Percentiles rank a stretch among this genome's conserved stretches.
phyloP scores from a whole-genome alignment of 2,113 vertebrate species.

The Bos indicus region DNA sequence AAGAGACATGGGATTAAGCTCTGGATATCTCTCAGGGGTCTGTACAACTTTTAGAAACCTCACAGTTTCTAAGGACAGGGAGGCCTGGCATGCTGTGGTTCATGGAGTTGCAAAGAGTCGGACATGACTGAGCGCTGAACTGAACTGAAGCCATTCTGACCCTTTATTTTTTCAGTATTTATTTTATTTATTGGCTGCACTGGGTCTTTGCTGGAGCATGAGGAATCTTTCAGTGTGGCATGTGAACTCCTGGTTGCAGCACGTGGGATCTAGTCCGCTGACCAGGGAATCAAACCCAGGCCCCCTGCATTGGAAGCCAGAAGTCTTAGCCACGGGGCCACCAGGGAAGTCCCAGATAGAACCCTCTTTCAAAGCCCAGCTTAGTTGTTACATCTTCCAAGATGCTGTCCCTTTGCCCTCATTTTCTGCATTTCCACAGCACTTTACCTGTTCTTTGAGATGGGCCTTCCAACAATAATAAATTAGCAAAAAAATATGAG shows the following conservation, averaged over 20 bases:
- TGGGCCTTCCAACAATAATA: background rate
- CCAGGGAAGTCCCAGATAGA: background rate
- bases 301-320: background rate
- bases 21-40: background rate
- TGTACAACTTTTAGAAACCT: background rate
- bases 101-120: background rate
- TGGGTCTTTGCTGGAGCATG: background rate
- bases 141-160: background rate
- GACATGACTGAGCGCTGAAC: background rate
- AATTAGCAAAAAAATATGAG: background rate
- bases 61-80: background rate
- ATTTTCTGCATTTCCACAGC: background rate
- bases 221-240: background rate
- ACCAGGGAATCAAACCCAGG: background rate
- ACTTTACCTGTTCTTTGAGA: background rate
- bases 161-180: background rate
- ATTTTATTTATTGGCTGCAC: background rate
- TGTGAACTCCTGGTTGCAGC: background rate
- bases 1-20: background rate
- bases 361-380: background rate
- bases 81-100: background rate
- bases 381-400: background rate
- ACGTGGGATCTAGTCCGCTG: background rate
- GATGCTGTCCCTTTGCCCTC: background rate
- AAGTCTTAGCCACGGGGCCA: background rate